Conservation (phyloP, 2,113 vertebrate genomes). For the Hippocampus zosterae region DNA sequence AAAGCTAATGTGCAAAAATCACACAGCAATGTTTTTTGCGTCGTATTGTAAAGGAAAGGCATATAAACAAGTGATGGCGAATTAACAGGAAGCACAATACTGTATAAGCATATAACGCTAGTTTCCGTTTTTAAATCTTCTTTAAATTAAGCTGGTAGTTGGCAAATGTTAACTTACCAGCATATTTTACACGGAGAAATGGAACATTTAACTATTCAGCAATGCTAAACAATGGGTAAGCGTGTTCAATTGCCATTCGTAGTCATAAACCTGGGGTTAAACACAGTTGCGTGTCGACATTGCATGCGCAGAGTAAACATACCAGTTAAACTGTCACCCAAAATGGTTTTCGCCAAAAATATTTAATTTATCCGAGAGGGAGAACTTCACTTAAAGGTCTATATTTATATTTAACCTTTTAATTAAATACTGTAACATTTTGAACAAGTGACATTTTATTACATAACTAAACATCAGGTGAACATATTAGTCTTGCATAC, state of each 20-base stretch:
- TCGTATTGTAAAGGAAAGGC: not conserved
- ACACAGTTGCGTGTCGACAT: not conserved
- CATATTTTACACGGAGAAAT: not conserved
- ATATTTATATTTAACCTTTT: slow-evolving; percentile 7
- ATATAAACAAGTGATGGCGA: not conserved
- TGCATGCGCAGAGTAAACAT: not conserved
- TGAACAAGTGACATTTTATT: not conserved
- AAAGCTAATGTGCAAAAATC: not conserved
- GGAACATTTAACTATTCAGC: not conserved
- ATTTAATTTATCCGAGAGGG: not conserved
- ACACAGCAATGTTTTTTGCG: not conserved
- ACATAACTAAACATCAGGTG: not conserved
- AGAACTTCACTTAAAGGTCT: not conserved
- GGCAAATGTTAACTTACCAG: not conserved
- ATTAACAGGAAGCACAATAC: not conserved
- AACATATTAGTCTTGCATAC: not conserved
- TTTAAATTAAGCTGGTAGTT: not conserved
- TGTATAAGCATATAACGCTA: not conserved
- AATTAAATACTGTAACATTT: not conserved
- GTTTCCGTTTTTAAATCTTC: not conserved
- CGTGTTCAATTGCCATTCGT: not conserved
- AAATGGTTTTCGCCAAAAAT: not conserved
- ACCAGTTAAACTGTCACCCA: not conserved
- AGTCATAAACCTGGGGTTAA: not conserved
- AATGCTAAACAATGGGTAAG: not conserved